These are phyloP conservation scores for Sandelia bainsii DNA, from an alignment of 2,797 vertebrate species.

Conservation along the genomic window DNA sequence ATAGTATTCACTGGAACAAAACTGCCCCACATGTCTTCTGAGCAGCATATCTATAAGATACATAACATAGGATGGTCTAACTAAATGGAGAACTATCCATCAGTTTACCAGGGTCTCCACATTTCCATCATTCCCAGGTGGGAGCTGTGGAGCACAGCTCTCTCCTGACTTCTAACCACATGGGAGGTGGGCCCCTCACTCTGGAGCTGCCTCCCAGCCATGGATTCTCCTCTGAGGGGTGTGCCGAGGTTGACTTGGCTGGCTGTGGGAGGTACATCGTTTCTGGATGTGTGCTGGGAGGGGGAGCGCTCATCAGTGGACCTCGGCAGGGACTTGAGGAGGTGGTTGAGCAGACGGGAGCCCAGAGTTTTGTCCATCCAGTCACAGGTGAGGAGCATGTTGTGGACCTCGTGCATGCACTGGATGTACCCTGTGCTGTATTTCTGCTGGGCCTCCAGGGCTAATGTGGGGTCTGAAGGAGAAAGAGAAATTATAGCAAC, in stretches of 20 bases:
- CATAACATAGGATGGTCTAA: constrained; percentile 87
- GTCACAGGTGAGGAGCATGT: constrained; percentile 90
- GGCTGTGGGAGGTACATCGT: constrained; percentile 37
- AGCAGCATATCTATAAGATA: constrained; percentile 97
- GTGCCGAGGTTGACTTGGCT: background rate
- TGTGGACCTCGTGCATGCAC: constrained; percentile 94
- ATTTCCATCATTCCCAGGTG: constrained; percentile 86
- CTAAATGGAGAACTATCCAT: constrained; percentile 58
- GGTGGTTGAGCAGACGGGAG: constrained; percentile 89
- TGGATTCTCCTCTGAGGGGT: constrained; percentile 39
- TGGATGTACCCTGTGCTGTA: constrained; percentile 94
- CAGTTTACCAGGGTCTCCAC: constrained; percentile 93
- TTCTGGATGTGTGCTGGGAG: constrained; percentile 47
- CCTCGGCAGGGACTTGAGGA: constrained; percentile 89
- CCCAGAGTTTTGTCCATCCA: constrained; percentile 94
- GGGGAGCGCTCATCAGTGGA: constrained; percentile 73
- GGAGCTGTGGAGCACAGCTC: constrained; percentile 66
- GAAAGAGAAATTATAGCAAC: constrained; percentile 12
- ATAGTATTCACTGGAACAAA: constrained; percentile 82
- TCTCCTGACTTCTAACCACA: constrained; percentile 56
- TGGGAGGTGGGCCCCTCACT: constrained; percentile 48
- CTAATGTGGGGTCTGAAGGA: constrained; percentile 80
- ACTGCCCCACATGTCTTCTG: constrained; percentile 87
- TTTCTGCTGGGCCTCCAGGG: constrained; percentile 88
- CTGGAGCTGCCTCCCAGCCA: constrained; percentile 35